Base-by-base conservation (phyloP, 2,797 vertebrate species). In the Dryobates pubescens region DNA sequence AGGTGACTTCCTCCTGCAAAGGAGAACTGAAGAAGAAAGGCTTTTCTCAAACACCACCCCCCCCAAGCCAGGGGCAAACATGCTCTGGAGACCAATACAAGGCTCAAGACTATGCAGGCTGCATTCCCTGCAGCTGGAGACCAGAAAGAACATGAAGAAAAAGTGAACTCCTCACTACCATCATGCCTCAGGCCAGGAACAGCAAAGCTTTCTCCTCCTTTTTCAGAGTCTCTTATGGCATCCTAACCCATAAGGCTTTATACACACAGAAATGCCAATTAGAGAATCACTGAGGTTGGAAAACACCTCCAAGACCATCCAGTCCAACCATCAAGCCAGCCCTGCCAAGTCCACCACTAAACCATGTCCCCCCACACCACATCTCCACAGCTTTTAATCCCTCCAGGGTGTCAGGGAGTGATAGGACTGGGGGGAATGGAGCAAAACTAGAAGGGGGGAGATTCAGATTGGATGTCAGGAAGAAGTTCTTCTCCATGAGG, bases 61-160 rank as follows among this genome's bases (percentile, higher is more conserved):
- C 29, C 27, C 6, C 24, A 22, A 67, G 64, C 57, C 82, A 88
- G 69, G 83, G 74, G 61, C 49, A 89, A 82, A 65, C n/a, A 34
- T 0, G 9, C 34, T 47, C 32, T 22, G 27, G 9, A 91, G 76
- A 22, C 43, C 13, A 45, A 41, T 3, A 36, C 4, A 30, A 51
- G 61, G 32, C 3, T 74, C 67, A 63, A 58, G 22, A 84, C 58
- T 3, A 81, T 3, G 54, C 49, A 54, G 80, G 84, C 3, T 41
- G 32, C 51, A 72, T 64, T 88, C 90, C 74, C 88, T 91, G 78
- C 68, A 88, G 81, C 83, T 76, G 81, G 22, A 83, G 56, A 59
- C 4, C 0, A 0, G 53, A 43, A 79, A 90, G 72, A 67, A 27
- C 10, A 36, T 23, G 57, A 91, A 73, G 41, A 41, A 70, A 65